Conservation (phyloP, 1,140 invertebrate genomes). For the Halesus radiatus region DNA sequence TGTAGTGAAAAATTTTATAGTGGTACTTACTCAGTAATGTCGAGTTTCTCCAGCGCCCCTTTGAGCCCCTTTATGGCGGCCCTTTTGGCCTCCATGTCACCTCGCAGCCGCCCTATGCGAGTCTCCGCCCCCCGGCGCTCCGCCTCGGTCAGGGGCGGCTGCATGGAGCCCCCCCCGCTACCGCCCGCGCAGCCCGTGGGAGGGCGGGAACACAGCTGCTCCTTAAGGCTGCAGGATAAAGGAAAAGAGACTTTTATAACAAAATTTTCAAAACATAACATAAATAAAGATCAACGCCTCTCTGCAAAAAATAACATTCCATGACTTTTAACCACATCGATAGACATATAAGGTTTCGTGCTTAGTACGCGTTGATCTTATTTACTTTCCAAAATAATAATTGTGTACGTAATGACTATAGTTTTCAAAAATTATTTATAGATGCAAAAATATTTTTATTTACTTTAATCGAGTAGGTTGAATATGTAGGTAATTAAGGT, state of each 20-base stretch:
- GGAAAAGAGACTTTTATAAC: not conserved
- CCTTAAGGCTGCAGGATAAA: slow-evolving; percentile 71
- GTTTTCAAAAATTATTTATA: too few species aligned
- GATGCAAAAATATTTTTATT: too few species aligned
- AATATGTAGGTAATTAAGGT: too few species aligned
- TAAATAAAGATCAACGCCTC: too few species aligned
- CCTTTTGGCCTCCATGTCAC: slow-evolving; percentile 80
- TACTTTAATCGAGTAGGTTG: too few species aligned
- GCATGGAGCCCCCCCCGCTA: slow-evolving; percentile 62
- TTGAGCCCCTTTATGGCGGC: slow-evolving; percentile 83
- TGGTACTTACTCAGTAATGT: slow-evolving; percentile 82
- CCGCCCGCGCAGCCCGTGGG: slow-evolving; percentile 57
- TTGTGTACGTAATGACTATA: too few species aligned
- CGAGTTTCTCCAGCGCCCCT: slow-evolving; percentile 79
- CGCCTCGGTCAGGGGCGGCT: slow-evolving; percentile 67
- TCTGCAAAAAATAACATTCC: too few species aligned
- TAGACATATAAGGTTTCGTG: not conserved
- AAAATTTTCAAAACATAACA: too few species aligned
- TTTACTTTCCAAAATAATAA: too few species aligned
- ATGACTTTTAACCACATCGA: too few species aligned
- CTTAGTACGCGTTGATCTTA: too few species aligned
- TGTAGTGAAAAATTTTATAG: too few species aligned
- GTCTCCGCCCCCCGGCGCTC: slow-evolving; percentile 80
- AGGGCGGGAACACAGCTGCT: slow-evolving; percentile 72
- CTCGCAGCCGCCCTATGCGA: slow-evolving; percentile 74